Evolutionary conservation across 1,140 invertebrate species (phyloP).

Genomic region (Latrodectus geometricus): DNA sequence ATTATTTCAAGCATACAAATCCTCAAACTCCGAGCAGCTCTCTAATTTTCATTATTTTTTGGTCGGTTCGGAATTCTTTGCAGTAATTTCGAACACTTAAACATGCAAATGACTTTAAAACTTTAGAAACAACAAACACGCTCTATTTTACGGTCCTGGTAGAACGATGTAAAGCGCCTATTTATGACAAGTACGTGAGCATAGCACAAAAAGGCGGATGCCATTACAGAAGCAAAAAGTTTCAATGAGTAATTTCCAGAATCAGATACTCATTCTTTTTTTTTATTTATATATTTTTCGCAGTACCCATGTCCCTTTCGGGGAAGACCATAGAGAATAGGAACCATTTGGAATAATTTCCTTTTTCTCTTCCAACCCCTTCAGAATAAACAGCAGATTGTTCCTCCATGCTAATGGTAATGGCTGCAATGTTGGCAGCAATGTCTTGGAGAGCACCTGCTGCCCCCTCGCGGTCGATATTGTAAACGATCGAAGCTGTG

Average conservation of each 20-base stretch:
- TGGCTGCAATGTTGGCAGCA: constrained; percentile 23
- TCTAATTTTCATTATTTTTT: too few species aligned
- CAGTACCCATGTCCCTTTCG: constrained; percentile 15
- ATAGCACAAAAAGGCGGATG: constrained; percentile 5
- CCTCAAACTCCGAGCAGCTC: too few species aligned
- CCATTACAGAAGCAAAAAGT: background rate
- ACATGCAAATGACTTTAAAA: background rate
- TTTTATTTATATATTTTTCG: background rate
- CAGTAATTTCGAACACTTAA: background rate
- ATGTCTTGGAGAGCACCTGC: constrained; percentile 28
- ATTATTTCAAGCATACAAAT: too few species aligned
- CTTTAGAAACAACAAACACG: background rate
- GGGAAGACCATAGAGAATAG: background rate
- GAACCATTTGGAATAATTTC: constrained; percentile 54
- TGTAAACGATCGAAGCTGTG: constrained; percentile 35
- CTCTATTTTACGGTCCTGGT: background rate
- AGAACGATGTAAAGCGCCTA: background rate
- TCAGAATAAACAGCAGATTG: constrained; percentile 52
- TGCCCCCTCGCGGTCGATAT: constrained; percentile 54
- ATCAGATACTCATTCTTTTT: constrained; percentile 41
- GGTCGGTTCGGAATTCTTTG: too few species aligned
- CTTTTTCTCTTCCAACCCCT: constrained; percentile 22
- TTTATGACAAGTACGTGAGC: constrained; percentile 22
- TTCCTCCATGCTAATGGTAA: constrained; percentile 46
- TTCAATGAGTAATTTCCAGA: constrained; percentile 10